These are phyloP conservation scores for Tenualosa thibaudeaui DNA, from an alignment of 2,797 vertebrate genomes.

Conservation along the genomic window DNA sequence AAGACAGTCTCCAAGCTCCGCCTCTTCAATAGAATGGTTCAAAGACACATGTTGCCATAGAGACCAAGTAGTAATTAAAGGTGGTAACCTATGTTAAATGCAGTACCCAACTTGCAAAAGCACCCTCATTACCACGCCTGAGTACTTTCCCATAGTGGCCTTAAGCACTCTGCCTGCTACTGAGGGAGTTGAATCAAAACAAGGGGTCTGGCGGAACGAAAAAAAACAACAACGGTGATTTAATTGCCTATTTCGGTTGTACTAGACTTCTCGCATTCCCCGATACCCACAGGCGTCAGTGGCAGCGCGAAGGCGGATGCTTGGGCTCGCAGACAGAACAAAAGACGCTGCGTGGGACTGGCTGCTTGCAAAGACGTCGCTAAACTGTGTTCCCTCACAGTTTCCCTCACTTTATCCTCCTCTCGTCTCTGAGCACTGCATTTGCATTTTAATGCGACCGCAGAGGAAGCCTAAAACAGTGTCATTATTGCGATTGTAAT, in stretches of 20 bases:
- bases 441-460: slow-evolving; percentile 1
- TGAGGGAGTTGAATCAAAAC: neutral
- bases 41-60: neutral
- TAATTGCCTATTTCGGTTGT: neutral
- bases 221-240: neutral
- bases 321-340: neutral
- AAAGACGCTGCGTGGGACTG: neutral
- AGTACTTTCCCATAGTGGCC: neutral
- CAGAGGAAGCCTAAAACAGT: neutral
- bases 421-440: neutral
- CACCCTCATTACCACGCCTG: neutral
- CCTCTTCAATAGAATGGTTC: neutral
- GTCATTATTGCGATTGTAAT: slow-evolving; percentile 6
- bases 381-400: neutral
- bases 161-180: neutral
- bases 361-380: neutral
- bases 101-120: neutral
- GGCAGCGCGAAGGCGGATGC: neutral
- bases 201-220: neutral
- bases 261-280: neutral
- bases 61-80: slow-evolving; percentile 14
- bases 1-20: neutral
- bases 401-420: neutral
- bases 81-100: slow-evolving; percentile 20
- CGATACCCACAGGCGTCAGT: neutral